These are phyloP conservation scores for Chionodraco myersi DNA, from an alignment of 2,113 vertebrate genomes.

Conservation along the genomic window DNA sequence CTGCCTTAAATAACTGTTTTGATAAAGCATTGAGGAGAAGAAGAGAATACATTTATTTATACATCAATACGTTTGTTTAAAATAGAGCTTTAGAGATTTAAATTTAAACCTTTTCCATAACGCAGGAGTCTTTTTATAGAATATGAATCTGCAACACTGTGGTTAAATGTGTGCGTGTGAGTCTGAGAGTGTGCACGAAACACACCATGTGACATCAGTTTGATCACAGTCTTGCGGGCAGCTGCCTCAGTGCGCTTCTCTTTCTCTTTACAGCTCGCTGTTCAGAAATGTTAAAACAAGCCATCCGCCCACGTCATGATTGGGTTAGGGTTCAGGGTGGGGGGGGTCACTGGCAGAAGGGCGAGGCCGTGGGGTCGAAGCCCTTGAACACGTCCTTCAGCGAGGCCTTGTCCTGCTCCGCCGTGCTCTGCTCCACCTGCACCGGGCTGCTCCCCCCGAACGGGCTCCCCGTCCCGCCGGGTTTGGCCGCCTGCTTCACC, in stretches of 20 bases:
- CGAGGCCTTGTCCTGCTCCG: slow-evolving; percentile 90
- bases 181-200: slow-evolving; percentile 16
- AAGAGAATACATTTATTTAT: slow-evolving; percentile 76
- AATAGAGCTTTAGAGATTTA: slow-evolving; percentile 82
- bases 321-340: neutral
- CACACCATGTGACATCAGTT: neutral
- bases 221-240: slow-evolving; percentile 35
- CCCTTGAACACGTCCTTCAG: slow-evolving; percentile 98
- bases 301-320: neutral
- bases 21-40: slow-evolving; percentile 67
- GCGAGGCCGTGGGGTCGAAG: slow-evolving; percentile 95
- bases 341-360: slow-evolving; percentile 91
- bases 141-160: slow-evolving; percentile 72
- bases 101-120: slow-evolving; percentile 55
- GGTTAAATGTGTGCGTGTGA: slow-evolving; percentile 1
- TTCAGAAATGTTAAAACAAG: slow-evolving; percentile 54
- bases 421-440: slow-evolving; percentile 72
- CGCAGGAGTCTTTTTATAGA: slow-evolving; percentile 63
- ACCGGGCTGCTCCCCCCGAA: slow-evolving; percentile 91
- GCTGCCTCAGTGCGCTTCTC: slow-evolving; percentile 37
- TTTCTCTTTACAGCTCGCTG: slow-evolving; percentile 34
- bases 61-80: slow-evolving; percentile 80
- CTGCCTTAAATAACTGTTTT: slow-evolving; percentile 50
- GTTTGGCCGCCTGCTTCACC: slow-evolving; percentile 87
- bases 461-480: slow-evolving; percentile 86